These are phyloP conservation scores for Tinamus major DNA, from an alignment of 2,797 vertebrate genomes.

Conservation along the genomic window DNA sequence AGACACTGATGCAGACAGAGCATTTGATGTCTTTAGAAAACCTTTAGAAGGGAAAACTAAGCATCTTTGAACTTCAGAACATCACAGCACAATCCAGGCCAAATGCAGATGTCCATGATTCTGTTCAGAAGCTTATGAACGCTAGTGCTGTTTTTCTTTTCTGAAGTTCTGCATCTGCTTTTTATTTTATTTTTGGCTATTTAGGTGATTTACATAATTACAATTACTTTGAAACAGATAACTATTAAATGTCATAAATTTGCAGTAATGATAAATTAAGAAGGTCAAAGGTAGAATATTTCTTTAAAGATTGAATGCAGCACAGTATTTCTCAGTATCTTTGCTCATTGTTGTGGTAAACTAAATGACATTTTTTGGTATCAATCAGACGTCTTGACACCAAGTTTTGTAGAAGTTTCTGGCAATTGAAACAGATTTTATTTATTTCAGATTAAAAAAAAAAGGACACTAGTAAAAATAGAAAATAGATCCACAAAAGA, in stretches of 20 bases:
- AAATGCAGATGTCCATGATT: neutral
- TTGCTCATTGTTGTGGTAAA: neutral
- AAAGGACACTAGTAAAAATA: neutral
- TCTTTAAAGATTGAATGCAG: neutral
- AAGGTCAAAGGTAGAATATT: neutral
- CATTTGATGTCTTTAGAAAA: neutral
- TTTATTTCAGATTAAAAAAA: neutral
- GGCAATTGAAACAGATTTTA: neutral
- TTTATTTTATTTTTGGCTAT: neutral
- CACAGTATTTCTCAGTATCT: neutral
- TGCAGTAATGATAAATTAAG: neutral
- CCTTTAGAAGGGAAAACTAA: neutral
- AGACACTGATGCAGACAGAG: neutral
- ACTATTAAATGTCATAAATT: neutral
- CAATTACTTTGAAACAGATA: neutral
- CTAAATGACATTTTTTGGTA: neutral
- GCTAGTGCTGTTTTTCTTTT: neutral
- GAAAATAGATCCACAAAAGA: slow-evolving; percentile 6
- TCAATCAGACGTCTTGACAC: neutral
- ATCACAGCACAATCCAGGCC: neutral
- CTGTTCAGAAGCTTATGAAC: neutral
- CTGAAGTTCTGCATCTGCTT: neutral
- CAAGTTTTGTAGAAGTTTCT: neutral
- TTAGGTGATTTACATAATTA: slow-evolving; percentile 7
- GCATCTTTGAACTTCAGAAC: neutral